Conservation (phyloP, 2,888 invertebrate genomes). For the Polyommatus iphigenia region DNA sequence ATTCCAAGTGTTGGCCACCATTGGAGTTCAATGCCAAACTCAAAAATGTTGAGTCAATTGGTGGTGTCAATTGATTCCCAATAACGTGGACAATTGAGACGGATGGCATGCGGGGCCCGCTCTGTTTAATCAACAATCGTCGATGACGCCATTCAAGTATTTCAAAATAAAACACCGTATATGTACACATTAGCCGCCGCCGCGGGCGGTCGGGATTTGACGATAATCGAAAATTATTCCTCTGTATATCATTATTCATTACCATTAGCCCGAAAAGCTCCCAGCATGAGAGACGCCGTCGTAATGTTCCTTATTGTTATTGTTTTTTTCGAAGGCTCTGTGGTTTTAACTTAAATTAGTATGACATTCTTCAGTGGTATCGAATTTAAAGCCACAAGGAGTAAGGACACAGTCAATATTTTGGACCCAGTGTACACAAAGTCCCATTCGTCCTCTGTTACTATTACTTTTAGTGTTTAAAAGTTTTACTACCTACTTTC, state of each 20-base stretch:
- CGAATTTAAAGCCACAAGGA: not conserved
- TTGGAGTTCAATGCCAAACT: conserved; percentile 16
- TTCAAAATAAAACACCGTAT: conserved; percentile 58
- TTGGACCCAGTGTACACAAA: not conserved
- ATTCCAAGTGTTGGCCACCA: not conserved
- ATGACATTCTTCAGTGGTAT: not conserved
- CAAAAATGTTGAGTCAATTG: conserved; percentile 61
- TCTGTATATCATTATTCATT: conserved; percentile 15
- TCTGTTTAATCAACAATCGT: conserved; percentile 72
- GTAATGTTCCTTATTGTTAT: not conserved
- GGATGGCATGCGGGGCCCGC: conserved; percentile 71
- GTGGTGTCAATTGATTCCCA: conserved; percentile 75
- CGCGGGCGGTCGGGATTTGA: conserved; percentile 50
- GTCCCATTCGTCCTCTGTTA: not conserved
- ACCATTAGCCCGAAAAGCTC: not conserved
- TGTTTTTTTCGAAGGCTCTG: not conserved
- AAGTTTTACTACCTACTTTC: not conserved
- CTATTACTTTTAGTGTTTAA: not conserved
- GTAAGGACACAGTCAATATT: not conserved
- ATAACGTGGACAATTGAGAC: conserved; percentile 75
- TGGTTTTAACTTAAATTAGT: not conserved
- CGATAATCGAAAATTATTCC: conserved; percentile 28
- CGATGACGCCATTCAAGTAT: conserved; percentile 55
- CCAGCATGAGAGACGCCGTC: conserved; percentile 1
- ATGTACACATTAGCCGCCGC: conserved; percentile 46